These are phyloP conservation scores for Harlomillsia oculata DNA, from an alignment of 1,140 invertebrate species.

Conservation along the genomic window DNA sequence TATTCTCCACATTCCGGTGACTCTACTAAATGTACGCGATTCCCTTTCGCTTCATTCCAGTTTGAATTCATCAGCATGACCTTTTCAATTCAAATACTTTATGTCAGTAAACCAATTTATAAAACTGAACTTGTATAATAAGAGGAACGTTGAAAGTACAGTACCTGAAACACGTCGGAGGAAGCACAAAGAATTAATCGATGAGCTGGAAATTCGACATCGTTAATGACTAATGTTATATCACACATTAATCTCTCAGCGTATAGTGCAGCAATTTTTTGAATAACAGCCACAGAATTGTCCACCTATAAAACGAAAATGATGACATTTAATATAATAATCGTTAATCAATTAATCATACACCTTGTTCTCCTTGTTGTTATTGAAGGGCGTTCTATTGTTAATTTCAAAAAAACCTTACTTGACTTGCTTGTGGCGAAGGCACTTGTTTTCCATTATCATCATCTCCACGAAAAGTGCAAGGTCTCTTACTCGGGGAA, in stretches of 20 bases:
- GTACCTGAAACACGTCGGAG: constrained; percentile 87
- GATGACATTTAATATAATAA: background rate
- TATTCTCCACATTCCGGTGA: constrained; percentile 69
- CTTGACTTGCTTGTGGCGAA: background rate
- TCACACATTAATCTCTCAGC: constrained; percentile 77
- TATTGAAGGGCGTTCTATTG: background rate
- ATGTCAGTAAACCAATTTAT: constrained; percentile 8
- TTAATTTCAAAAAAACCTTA: background rate
- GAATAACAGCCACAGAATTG: constrained; percentile 64
- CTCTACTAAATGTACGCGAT: constrained; percentile 70
- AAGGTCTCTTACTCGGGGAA: background rate
- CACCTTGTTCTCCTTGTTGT: background rate
- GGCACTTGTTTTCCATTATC: background rate
- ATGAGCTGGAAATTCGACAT: constrained; percentile 74
- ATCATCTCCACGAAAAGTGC: background rate
- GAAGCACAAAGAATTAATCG: constrained; percentile 85
- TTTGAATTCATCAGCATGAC: constrained; percentile 90
- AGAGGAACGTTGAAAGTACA: background rate
- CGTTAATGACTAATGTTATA: constrained; percentile 67
- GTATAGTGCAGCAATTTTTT: constrained; percentile 72
- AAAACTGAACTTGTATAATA: constrained; percentile 2
- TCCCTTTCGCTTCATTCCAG: constrained; percentile 82
- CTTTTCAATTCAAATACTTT: constrained; percentile 41
- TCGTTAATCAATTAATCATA: background rate
- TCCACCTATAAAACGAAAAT: constrained; percentile 51